phyloP scores from a whole-genome alignment of 2,113 vertebrate species.

The Chaetops frenatus region DNA sequence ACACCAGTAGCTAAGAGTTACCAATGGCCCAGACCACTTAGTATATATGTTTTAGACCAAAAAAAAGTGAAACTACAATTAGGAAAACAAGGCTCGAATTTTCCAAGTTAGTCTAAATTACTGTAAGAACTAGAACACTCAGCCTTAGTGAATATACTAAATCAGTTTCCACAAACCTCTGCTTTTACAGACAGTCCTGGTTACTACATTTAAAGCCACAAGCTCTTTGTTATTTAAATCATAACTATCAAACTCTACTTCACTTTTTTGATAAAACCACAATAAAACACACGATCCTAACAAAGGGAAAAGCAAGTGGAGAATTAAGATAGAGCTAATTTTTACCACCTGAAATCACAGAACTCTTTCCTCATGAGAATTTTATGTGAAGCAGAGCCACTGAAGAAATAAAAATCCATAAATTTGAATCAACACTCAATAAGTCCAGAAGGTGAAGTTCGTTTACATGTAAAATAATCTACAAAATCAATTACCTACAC shows the following conservation, averaged over 20 bases:
- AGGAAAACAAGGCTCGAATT: background rate
- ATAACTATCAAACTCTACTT: background rate
- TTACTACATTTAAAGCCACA: background rate
- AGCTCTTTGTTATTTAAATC: background rate
- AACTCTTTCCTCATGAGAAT: slow-evolving; percentile 1
- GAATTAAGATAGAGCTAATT: background rate
- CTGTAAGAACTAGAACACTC: background rate
- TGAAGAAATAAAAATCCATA: slow-evolving; percentile 29
- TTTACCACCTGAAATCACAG: background rate
- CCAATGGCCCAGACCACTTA: background rate
- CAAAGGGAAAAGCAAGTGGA: slow-evolving; percentile 26
- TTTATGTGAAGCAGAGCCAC: background rate
- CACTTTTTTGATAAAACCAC: background rate
- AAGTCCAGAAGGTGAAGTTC: slow-evolving; percentile 30
- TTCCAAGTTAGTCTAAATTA: background rate
- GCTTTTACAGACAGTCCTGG: background rate
- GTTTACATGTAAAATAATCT: slow-evolving; percentile 16
- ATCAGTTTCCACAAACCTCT: background rate
- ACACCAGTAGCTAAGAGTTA: background rate
- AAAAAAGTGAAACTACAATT: background rate
- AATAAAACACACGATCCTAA: background rate
- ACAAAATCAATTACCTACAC: background rate
- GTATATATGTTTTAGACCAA: background rate
- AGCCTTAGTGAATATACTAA: background rate
- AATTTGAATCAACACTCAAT: slow-evolving; percentile 52